These are phyloP conservation scores for Bos javanicus DNA, from an alignment of 2,113 vertebrate species.

Conservation along the genomic window DNA sequence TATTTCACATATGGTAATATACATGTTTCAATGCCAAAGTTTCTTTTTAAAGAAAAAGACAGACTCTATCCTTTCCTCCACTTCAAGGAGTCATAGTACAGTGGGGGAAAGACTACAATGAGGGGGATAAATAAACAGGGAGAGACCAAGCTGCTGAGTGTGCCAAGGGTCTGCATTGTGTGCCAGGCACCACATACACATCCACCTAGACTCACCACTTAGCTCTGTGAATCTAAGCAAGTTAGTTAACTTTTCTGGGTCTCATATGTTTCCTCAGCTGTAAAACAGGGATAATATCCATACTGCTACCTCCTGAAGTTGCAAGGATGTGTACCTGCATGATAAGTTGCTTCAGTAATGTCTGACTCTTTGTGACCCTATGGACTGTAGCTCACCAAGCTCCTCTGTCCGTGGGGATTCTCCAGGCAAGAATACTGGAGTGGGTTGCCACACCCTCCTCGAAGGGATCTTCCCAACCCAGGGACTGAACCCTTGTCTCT, in stretches of 20 bases:
- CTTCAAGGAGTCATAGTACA: neutral
- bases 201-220: neutral
- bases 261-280: neutral
- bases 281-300: neutral
- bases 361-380: neutral
- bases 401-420: neutral
- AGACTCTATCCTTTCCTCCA: neutral
- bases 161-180: neutral
- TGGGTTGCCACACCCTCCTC: neutral
- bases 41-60: neutral
- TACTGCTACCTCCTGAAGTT: neutral
- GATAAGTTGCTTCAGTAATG: neutral
- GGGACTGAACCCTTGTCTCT: neutral
- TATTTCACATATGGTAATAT: neutral
- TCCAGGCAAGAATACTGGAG: neutral
- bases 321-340: neutral
- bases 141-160: neutral
- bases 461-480: neutral
- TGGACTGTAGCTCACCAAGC: neutral
- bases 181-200: neutral
- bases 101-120: too few relatives aligned
- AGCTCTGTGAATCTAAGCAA: neutral
- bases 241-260: neutral
- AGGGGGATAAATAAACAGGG: accelerated
- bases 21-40: neutral